Base-by-base conservation (phyloP, 2,888 invertebrate species). In the Acleris sparsana region DNA sequence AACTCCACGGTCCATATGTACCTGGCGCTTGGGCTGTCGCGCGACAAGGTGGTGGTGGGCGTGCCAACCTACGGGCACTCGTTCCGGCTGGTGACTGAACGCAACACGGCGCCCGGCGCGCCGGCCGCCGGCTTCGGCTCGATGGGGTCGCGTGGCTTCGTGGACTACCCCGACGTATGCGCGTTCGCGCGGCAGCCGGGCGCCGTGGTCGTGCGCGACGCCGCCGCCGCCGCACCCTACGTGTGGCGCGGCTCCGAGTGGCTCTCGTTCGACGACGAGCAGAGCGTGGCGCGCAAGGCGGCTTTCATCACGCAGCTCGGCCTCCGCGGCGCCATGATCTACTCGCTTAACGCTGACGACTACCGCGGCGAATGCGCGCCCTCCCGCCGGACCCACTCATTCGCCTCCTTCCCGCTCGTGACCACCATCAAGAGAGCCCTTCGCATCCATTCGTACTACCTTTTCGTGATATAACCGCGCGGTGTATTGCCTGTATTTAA, bases 51-150 rank as follows among this genome's bases (percentile, higher is more conserved):
- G 18, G 94, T 97, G 11, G 93, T 98, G 1, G 98, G 98, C 0
- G 93, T 98, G 75, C 98, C 98, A 5, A 96, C 97, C 0, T 98
- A 97, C 81, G 98, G 97, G 0, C 97, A 97, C 80, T 94, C 95
- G 4, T 97, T 95, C 77, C 94, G 91, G 49, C 88, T 98, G 55
- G 92, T 95, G 0, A 97, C 96, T 86, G 80, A 93, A 0, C 80
- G 93, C 13, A 96, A 96, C 81, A 93, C 91, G 7, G 96, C 95
- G 1, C 93, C 93, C 76, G 97, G 97, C 0, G 82, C 90, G 33
- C 86, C 96, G 5, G 97, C 97, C 5, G 77, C 73, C n/a, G 76
- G 85, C 39, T 33, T 53, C 76, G 97, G 97, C 0, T 82, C 90
- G 39, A 86, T 96, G 6, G 97, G 97, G 5, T 77, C 74, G n/a